phyloP scores from a whole-genome alignment of 1,140 invertebrate species.

The Neodiprion lecontei region DNA sequence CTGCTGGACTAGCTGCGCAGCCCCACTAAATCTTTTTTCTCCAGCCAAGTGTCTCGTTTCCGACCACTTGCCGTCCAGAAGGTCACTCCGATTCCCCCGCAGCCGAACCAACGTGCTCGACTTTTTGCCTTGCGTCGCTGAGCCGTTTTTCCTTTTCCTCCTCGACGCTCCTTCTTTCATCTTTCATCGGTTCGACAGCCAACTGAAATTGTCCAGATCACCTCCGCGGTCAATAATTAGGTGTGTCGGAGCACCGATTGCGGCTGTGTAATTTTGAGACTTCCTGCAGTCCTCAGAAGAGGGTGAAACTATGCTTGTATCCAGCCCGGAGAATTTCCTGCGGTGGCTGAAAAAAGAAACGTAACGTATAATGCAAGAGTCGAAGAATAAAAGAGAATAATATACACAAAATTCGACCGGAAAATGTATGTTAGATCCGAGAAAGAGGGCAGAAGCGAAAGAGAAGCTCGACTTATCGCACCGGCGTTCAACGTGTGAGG shows the following conservation, averaged over 20 bases:
- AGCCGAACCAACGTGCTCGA: neutral
- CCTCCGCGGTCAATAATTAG: conserved; percentile 26
- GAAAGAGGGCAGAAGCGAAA: too few relatives aligned
- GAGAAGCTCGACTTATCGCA: neutral
- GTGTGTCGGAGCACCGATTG: conserved; percentile 28
- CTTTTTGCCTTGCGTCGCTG: neutral
- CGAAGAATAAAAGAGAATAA: too few relatives aligned
- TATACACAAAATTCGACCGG: too few relatives aligned
- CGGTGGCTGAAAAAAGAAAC: too few relatives aligned
- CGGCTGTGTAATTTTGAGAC: conserved; percentile 21
- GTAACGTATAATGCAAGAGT: too few relatives aligned
- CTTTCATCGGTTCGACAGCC: neutral
- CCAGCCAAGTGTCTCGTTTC: conserved; percentile 25
- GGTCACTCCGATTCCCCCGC: conserved; percentile 17
- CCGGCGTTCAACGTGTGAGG: neutral
- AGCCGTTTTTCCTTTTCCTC: neutral
- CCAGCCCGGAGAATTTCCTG: too few relatives aligned
- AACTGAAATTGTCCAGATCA: conserved; percentile 37
- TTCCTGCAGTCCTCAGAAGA: neutral
- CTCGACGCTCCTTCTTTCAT: neutral
- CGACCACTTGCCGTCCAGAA: conserved; percentile 28
- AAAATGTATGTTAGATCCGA: too few relatives aligned
- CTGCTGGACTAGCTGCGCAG: neutral
- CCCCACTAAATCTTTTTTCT: conserved; percentile 7
- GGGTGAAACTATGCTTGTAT: too few relatives aligned